Conservation (phyloP, 2,113 vertebrate species). For the Mesitornis unicolor region DNA sequence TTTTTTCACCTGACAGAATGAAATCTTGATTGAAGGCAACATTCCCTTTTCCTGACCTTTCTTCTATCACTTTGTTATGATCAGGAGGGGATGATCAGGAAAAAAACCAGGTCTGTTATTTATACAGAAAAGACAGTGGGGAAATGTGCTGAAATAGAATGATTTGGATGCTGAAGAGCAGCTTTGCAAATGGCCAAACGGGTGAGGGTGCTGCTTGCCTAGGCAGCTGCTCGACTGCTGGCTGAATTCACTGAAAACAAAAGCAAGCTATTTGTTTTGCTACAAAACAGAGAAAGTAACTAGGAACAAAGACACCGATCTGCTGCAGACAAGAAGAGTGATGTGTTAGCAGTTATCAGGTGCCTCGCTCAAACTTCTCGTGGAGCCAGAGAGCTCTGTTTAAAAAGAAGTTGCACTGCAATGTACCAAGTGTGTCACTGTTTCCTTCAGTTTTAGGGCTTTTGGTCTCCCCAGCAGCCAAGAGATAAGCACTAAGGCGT, state of each 20-base stretch:
- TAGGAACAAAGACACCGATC: neutral
- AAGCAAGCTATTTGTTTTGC: neutral
- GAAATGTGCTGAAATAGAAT: neutral
- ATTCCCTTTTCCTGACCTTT: neutral
- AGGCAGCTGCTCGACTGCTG: neutral
- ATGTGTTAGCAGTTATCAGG: neutral
- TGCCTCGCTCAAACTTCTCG: neutral
- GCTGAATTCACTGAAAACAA: neutral
- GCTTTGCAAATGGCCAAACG: neutral
- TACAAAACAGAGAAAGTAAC: neutral
- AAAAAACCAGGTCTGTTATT: neutral
- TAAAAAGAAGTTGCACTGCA: neutral
- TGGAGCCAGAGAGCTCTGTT: neutral
- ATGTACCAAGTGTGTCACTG: neutral
- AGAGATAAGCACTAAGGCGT: neutral
- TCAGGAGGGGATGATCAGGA: neutral
- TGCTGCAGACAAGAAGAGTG: neutral
- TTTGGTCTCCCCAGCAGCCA: neutral
- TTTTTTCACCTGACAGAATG: neutral
- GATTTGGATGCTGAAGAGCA: neutral
- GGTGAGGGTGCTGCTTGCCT: neutral
- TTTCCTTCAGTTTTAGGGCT: neutral
- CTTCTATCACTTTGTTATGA: neutral
- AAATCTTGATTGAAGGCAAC: neutral
- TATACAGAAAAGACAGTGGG: neutral